Evolutionary conservation across 1,140 invertebrate genomes (phyloP).

Genomic region (Capitella teleta): DNA sequence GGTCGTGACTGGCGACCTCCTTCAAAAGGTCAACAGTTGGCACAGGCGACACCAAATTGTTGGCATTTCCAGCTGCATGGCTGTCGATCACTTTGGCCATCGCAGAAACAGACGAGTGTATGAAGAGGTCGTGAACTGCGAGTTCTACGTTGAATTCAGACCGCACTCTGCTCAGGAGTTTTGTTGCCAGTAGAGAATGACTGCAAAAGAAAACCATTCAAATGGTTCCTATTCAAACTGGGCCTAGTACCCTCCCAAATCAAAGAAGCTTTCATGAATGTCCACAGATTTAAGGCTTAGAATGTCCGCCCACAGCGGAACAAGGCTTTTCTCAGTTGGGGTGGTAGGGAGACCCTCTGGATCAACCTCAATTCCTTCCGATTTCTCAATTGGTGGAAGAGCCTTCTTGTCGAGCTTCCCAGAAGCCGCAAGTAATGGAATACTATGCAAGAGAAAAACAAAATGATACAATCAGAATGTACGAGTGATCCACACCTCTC

Average conservation of each 20-base stretch:
- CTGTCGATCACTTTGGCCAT: conserved; percentile 35
- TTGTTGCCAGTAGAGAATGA: conserved; percentile 46
- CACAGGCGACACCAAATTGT: background rate
- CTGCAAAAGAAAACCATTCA: conserved; percentile 16
- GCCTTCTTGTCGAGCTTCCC: conserved; percentile 42
- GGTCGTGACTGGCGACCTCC: conserved; percentile 40
- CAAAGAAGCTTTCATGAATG: conserved; percentile 45
- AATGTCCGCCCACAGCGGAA: conserved; percentile 36
- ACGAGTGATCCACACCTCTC: conserved; percentile 32
- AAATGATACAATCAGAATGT: background rate
- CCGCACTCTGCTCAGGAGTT: conserved; percentile 37
- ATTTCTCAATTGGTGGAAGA: conserved; percentile 26
- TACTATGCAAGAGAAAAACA: conserved; percentile 17
- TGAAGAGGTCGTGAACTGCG: conserved; percentile 38
- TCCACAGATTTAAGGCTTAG: conserved; percentile 38
- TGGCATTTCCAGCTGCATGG: background rate
- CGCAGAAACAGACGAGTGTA: conserved; percentile 36
- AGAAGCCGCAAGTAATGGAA: conserved; percentile 40
- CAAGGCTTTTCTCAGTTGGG: conserved; percentile 34
- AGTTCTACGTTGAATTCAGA: conserved; percentile 31
- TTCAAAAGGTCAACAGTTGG: conserved; percentile 26
- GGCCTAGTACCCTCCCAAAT: conserved; percentile 34
- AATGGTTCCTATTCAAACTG: background rate
- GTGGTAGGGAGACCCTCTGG: conserved; percentile 35
- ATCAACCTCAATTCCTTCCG: conserved; percentile 12